Evolutionary conservation across 2,888 invertebrate genomes (phyloP), one percentile per base, ranked within the genome.

Genomic region (Kuschelorhynchus macadamiae): DNA sequence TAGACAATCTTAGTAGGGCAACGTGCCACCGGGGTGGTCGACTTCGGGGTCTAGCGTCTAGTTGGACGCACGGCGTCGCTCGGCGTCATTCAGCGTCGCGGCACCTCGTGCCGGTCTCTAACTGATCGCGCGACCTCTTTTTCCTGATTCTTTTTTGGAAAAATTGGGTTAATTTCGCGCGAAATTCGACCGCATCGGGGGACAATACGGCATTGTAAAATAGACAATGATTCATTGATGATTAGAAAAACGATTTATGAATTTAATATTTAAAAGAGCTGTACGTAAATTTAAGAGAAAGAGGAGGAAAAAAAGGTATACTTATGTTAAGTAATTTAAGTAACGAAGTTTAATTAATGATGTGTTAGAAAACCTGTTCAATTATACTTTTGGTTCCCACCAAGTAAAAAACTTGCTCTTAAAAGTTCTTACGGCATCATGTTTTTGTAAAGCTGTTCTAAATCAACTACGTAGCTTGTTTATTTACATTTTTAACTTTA

Each of bases 241-340:
- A 41, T 49, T 21, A 36, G 30, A 17, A 2, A 14, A n/a, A n/a
- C n/a, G n/a, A 7, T 25, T 72, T 72, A 79, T 79, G 79, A 75
- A 75, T 75, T 71, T 76, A 66, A 56, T 78, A 68, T 60, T 77
- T 20, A 75, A 71, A 66, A 75, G 71, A 53, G 74, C 77, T 17
- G 66, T 78, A 52, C 65, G 74, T 21, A 75, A 72, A 62, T 70
- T 76, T 56, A 72, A 72, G 52, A 74, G 71, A 62, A 73, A 70
- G 56, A 73, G 77, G 41, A 76, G 76, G 69, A 71, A 74, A 42
- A 55, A 55, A 55, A 55, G 55, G 55, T 55, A 50, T 33, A 50
- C 12, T n/a, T n/a, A n/a, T n/a, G n/a, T 49, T 30, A 16, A 16
- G 1, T 1, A 32, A 32, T 32, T 11, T 8, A 50, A 18, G 20